Evolutionary conservation across 2,888 invertebrate genomes (phyloP), one percentile per base, ranked within the genome.

Genomic region (Aphrophora alni): DNA sequence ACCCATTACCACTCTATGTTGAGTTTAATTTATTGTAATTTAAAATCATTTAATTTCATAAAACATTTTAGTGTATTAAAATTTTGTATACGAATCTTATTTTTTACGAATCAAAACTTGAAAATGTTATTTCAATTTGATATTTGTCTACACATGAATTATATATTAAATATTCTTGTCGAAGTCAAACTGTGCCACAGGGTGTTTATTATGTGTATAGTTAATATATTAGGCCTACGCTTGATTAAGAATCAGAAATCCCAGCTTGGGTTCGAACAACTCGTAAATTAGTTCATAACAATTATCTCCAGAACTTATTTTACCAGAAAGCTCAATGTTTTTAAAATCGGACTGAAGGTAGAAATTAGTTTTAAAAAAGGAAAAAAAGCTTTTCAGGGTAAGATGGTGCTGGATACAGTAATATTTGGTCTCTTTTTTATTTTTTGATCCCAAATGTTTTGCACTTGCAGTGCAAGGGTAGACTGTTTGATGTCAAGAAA

Each of bases 161-260:
- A 59, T 59, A 21, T 59, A 21, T 21, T 8, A 17, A 59, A 59
- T 21, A 59, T 59, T 14, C n/a, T 26, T 69, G 25, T 59, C 51
- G 74, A 79, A 79, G 78, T 72, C 24, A 79, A 79, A 79, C 78
- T 79, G 74, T 79, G 78, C 78, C 78, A 79, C 78, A 78, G 74
- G 73, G 73, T 79, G 73, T 79, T 79, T 59, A 1, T 44, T 59
- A 59, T 21, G 10, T 59, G 59, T 59, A 59, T 59, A 44, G 44
- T 44, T 44, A 44, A 44, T 44, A 44, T 44, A 44, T 44, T 44
- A 44, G 44, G 44, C 44, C 44, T 44, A 44, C 44, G 59, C 59
- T 59, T 59, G 21, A 21, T 21, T 21, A 59, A 21, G 59, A 59
- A 44, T 75, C 44, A 38, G 51, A 26, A 74, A 44, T 75, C 44